phyloP scores from a whole-genome alignment of 2,888 invertebrate genomes.

The Choreutis nemorana region DNA sequence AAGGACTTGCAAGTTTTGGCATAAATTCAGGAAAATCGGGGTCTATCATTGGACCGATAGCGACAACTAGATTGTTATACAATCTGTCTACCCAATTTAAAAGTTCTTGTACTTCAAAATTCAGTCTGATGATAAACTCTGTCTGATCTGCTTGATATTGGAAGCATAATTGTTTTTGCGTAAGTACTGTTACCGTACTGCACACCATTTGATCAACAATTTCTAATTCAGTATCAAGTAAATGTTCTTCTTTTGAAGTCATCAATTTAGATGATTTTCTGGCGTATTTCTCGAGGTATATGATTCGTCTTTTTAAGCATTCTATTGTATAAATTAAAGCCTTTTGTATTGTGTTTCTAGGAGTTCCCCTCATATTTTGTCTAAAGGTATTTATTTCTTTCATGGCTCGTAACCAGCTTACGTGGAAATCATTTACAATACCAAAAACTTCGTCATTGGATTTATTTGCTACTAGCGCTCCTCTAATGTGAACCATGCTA shows the following conservation, averaged over 20 bases:
- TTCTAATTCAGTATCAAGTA: slow-evolving; percentile 15
- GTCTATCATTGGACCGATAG: slow-evolving; percentile 16
- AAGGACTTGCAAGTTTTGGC: slow-evolving; percentile 16
- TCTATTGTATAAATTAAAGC: slow-evolving; percentile 20
- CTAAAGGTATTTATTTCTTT: slow-evolving; percentile 20
- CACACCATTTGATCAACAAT: slow-evolving; percentile 18
- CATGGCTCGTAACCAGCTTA: slow-evolving; percentile 23
- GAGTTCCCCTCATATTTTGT: slow-evolving; percentile 17
- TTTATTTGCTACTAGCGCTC: slow-evolving; percentile 12
- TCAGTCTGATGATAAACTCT: slow-evolving; percentile 18
- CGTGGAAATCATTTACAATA: slow-evolving; percentile 19
- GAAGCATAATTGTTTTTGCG: slow-evolving; percentile 19
- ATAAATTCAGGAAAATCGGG: slow-evolving; percentile 12
- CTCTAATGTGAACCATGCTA: slow-evolving; percentile 14
- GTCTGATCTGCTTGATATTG: slow-evolving; percentile 15
- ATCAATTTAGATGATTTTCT: slow-evolving; percentile 8
- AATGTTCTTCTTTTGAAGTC: slow-evolving; percentile 12
- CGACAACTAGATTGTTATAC: slow-evolving; percentile 19
- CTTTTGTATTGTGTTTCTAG: slow-evolving; percentile 17
- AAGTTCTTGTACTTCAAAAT: slow-evolving; percentile 24
- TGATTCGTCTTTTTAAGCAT: slow-evolving; percentile 14
- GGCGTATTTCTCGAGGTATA: slow-evolving; percentile 13
- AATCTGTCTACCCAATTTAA: slow-evolving; percentile 25
- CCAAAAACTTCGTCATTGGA: slow-evolving; percentile 11
- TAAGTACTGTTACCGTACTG: slow-evolving; percentile 15